Evolutionary conservation across 2,113 vertebrate species (phyloP), one percentile per base, ranked within the genome.

Genomic region (Bombycilla garrulus): DNA sequence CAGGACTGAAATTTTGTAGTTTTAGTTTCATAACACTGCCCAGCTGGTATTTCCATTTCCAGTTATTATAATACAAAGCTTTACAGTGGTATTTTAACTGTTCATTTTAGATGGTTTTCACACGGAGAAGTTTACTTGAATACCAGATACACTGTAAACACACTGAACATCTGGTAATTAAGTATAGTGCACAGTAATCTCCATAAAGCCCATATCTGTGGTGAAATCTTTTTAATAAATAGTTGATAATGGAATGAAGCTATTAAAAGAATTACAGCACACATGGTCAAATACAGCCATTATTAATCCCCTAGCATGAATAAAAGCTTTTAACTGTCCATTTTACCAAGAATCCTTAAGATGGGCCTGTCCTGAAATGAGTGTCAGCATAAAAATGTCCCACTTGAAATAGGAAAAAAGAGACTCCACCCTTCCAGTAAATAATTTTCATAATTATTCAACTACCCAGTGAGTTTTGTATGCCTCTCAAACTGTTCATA

Each of bases 101-200:
- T 88, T 95, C 87, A 73, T 95, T 97, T 91, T 51, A 85, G 93
- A 88, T 70, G 65, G 92, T 95, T 96, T 96, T 97, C 95, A 94
- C 94, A 90, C 91, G 47, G 90, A 90, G 53, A 87, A 92, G 85
- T 97, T 97, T 95, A 96, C 94, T 95, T 58, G 66, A 95, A 91
- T 73, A 92, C 83, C 77, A 96, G 80, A 92, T 92, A 94, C 48
- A 71, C 83, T 92, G 80, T 95, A 97, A 97, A 97, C 92, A 96
- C 29, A 77, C 58, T 16, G 87, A 96, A 95, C 94, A 96, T 97
- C 92, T 97, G 95, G 95, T 97, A 96, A 96, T 97, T 95, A 94
- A 97, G 74, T 77, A 50, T 91, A 96, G 91, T 96, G 93, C 87
- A 85, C 58, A 88, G 81, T 96, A 96, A 96, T 96, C 95, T 97